Percentiles rank a stretch among this genome's conserved stretches.
Evolutionary conservation across 2,113 vertebrate genomes (phyloP).

Genomic region (Carlito syrichta): DNA sequence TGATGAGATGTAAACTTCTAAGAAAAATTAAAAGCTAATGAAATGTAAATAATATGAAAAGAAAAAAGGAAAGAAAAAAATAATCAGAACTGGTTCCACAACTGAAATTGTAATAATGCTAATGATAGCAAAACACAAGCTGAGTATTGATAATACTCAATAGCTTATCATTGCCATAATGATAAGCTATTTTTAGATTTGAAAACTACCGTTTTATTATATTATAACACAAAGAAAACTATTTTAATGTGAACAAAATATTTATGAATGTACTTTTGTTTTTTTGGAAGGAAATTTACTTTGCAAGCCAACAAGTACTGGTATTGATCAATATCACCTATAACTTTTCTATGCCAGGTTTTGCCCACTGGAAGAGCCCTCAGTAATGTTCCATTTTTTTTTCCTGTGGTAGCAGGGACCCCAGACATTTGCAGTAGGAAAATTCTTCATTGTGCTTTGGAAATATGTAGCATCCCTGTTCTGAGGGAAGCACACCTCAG

Average conservation of each 20-base stretch:
- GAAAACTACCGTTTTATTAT: neutral
- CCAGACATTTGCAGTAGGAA: neutral
- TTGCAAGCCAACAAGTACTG: neutral
- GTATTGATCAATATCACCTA: neutral
- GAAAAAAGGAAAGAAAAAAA: neutral
- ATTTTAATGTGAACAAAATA: neutral
- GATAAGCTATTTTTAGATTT: neutral
- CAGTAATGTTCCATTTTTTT: neutral
- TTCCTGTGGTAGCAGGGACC: neutral
- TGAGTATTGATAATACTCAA: too few species aligned
- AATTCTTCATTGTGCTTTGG: neutral
- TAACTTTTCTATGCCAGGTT: neutral
- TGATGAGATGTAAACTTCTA: neutral
- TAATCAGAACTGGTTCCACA: neutral
- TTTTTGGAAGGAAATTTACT: neutral
- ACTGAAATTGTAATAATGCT: neutral
- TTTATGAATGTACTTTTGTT: neutral
- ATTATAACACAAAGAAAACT: neutral
- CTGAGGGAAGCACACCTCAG: neutral
- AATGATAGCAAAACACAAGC: neutral
- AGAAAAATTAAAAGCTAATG: neutral
- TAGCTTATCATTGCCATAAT: neutral
- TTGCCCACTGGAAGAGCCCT: neutral
- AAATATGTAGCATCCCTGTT: neutral
- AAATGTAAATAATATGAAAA: neutral